A percentile compares a stretch with the other conserved stretches of the same genome.
These are phyloP conservation scores for Erebia epiphron DNA, from an alignment of 2,888 invertebrate species.

Conservation along the genomic window DNA sequence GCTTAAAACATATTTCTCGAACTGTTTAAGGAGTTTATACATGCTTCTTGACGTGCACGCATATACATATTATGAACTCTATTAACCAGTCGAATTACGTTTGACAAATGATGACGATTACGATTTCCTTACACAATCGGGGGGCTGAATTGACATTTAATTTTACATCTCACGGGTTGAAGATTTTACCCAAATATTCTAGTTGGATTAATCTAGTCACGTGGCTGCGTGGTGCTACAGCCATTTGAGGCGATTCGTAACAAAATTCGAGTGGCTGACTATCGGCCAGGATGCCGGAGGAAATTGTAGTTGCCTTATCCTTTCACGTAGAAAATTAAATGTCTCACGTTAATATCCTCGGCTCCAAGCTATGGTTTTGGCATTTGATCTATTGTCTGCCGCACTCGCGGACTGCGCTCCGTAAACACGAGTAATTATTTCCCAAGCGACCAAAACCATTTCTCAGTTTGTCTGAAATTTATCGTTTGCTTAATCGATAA, in stretches of 20 bases:
- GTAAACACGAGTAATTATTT: constrained; percentile 46
- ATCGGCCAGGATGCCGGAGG: constrained; percentile 62
- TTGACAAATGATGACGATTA: too few species aligned
- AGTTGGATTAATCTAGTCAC: constrained; percentile 24
- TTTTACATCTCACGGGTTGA: neutral
- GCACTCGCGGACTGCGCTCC: constrained; percentile 45
- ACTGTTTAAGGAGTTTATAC: too few species aligned
- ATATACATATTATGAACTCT: too few species aligned
- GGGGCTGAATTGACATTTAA: neutral
- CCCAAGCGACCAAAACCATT: constrained; percentile 38
- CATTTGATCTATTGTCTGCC: constrained; percentile 69
- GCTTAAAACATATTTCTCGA: too few species aligned
- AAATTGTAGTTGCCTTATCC: constrained; percentile 77
- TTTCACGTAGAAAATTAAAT: constrained; percentile 83
- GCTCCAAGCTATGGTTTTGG: constrained; percentile 68
- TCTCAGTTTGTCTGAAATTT: constrained; percentile 4
- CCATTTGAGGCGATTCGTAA: constrained; percentile 63
- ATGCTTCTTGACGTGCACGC: too few species aligned
- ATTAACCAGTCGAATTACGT: too few species aligned
- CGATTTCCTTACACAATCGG: too few species aligned
- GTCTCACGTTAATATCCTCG: constrained; percentile 78
- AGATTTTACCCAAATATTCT: neutral
- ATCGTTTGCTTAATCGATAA: neutral
- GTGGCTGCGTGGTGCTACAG: constrained; percentile 43
- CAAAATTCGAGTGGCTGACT: constrained; percentile 61